Conservation (phyloP, 2,888 invertebrate genomes). For the Creontiades dilutus region DNA sequence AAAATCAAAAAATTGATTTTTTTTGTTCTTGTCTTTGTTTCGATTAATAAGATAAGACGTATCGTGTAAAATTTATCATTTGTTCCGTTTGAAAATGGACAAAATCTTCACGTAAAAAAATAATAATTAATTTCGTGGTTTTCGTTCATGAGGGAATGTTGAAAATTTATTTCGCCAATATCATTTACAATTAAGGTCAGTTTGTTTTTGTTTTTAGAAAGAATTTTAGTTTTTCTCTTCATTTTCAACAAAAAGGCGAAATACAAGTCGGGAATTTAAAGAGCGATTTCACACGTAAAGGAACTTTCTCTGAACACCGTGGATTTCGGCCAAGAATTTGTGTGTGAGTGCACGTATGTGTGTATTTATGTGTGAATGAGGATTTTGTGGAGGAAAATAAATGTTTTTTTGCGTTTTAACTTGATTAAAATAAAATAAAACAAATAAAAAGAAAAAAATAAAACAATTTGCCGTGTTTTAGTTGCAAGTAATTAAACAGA, state of each 20-base stretch:
- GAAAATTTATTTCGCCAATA: neutral
- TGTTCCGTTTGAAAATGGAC: neutral
- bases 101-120: neutral
- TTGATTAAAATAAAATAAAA: too few species aligned
- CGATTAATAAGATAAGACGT: neutral
- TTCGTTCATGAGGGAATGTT: neutral
- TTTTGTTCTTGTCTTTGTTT: neutral
- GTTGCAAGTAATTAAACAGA: too few species aligned
- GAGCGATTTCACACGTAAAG: conserved; percentile 68
- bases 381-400: neutral
- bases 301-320: conserved; percentile 64
- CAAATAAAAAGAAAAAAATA: conserved; percentile 3
- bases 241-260: neutral
- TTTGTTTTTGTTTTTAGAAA: too few species aligned
- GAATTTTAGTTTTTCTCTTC: too few species aligned
- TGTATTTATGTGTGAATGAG: neutral
- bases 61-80: neutral
- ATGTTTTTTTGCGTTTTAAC: neutral
- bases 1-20: neutral
- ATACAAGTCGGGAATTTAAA: conserved; percentile 64
- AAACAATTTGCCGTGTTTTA: neutral
- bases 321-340: conserved; percentile 11
- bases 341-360: neutral
- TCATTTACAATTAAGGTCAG: neutral
- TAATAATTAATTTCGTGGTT: neutral